Percentiles rank a stretch among this genome's conserved stretches.
Conservation (phyloP, 2,888 invertebrate genomes). For the Diarsia brunnea region DNA sequence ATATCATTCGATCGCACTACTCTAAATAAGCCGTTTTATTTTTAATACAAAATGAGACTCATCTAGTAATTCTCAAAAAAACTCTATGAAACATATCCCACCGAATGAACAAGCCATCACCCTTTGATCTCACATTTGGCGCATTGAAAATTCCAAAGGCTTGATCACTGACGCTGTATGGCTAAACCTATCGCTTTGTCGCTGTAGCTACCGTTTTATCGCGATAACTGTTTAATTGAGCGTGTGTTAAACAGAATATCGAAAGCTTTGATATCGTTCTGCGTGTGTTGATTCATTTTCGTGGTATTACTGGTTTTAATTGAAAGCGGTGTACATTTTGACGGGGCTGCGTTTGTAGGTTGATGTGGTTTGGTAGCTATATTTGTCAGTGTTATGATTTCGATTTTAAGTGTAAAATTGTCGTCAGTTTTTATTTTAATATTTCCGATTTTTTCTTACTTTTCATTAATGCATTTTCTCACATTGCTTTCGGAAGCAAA, state of each 20-base stretch:
- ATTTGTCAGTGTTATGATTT: background rate
- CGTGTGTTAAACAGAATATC: constrained; percentile 82
- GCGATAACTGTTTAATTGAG: constrained; percentile 83
- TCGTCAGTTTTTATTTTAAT: background rate
- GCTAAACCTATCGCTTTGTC: constrained; percentile 77
- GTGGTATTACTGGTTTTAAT: constrained; percentile 55
- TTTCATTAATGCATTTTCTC: background rate
- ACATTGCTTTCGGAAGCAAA: no score
- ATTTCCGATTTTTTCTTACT: background rate
- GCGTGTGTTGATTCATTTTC: constrained; percentile 61
- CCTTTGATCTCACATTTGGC: constrained; percentile 86
- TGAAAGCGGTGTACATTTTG: constrained; percentile 38
- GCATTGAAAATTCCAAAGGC: constrained; percentile 81
- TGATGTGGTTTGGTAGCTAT: background rate
- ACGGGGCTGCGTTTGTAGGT: background rate
- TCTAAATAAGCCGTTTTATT: background rate
- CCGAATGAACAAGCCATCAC: constrained; percentile 83
- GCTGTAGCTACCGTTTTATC: constrained; percentile 79
- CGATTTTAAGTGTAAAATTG: background rate
- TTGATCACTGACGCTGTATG: constrained; percentile 79
- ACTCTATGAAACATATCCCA: constrained; percentile 76
- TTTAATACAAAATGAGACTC: constrained; percentile 7
- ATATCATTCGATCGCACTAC: background rate
- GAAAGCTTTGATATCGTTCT: constrained; percentile 75
- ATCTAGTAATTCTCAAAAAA: constrained; percentile 47